Percentiles rank a stretch among this genome's conserved stretches.
Evolutionary conservation across 2,113 vertebrate genomes (phyloP).

Genomic region (Caranx ignobilis): DNA sequence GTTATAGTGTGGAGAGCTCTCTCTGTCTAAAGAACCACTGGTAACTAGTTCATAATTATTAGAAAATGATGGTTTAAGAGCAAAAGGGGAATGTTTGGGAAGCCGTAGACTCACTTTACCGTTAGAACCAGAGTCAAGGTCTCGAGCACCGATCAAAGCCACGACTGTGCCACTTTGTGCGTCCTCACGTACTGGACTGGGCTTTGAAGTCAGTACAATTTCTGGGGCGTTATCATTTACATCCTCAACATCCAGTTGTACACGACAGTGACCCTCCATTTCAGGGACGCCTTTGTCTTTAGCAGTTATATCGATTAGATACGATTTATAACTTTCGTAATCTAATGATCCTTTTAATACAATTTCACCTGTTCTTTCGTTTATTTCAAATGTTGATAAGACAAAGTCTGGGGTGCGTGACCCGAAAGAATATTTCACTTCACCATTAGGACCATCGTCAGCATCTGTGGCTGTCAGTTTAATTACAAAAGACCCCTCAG

Average conservation of each 20-base stretch:
- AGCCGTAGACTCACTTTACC: conserved; percentile 60
- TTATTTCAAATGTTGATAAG: conserved; percentile 65
- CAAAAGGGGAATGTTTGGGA: conserved; percentile 35
- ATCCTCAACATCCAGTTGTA: conserved; percentile 75
- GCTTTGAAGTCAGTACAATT: conserved; percentile 73
- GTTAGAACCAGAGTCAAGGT: conserved; percentile 69
- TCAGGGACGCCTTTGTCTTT: conserved; percentile 76
- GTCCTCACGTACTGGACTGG: conserved; percentile 67
- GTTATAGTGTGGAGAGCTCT: conserved; percentile 55
- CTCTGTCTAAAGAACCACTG: conserved; percentile 65
- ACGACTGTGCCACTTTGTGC: conserved; percentile 72
- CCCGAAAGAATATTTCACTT: conserved; percentile 74
- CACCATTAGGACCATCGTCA: conserved; percentile 78
- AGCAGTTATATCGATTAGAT: conserved; percentile 71
- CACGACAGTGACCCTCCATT: conserved; percentile 76
- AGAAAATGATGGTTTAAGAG: conserved; percentile 62
- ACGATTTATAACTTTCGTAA: conserved; percentile 61
- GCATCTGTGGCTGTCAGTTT: conserved; percentile 81
- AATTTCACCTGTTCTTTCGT: conserved; percentile 68
- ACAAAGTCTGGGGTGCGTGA: conserved; percentile 60
- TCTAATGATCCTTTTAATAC: conserved; percentile 64
- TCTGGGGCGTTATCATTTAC: conserved; percentile 81
- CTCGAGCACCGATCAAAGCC: conserved; percentile 71
- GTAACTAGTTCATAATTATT: conserved; percentile 76
- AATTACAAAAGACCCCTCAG: conserved; percentile 79